Base-by-base conservation (phyloP, 1,140 invertebrate species). In the Pseudomyrmex sp. region DNA sequence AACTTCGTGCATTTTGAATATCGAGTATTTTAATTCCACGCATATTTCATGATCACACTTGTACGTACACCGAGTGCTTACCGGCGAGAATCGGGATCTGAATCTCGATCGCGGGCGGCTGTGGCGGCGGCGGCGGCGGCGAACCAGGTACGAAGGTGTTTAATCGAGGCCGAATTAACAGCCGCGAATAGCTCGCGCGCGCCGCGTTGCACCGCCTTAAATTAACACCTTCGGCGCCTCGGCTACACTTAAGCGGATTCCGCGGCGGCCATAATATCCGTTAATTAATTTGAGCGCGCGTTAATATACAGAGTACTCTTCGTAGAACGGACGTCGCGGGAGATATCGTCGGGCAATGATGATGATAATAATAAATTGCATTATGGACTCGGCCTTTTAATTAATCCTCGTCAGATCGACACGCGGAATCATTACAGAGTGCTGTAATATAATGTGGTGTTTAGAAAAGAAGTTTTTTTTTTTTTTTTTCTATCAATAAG, bases 201-300 rank as follows among this genome's bases (percentile, higher is more conserved):
- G 62, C 18, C 50, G 12, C 48, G 26, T 46, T 59, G 65, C 54
- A 46, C 66, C 66, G 66, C 76, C 66, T 80, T 72, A 70, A 80
- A 80, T 80, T 80, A 80, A 80, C 76, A 80, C 76, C 76, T 48
- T 23, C 48, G 68, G 20, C 23, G 62, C 58, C 59, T 73, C 46
- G 35, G 50, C 35, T 63, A 35, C 80, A 86, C 82, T 87, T 56
- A 73, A 86, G 65, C 66, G 44, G 54, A 80, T 80, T 80, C 66
- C 54, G 65, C 46, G n/a, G 68, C 58, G 66, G 44, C 10, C 54
- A 48, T 80, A 72, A 80, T 80, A 59, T 80, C 44, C 76, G 66
- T 80, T 80, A 80, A 80, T 80, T 80, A 80, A 80, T 80, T 80
- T 59, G 66, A 72, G 44, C 66, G 20, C 20, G 44, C 66, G 76